These are phyloP conservation scores for Platycheirus albimanus DNA, from an alignment of 2,888 invertebrate species.

Conservation along the genomic window DNA sequence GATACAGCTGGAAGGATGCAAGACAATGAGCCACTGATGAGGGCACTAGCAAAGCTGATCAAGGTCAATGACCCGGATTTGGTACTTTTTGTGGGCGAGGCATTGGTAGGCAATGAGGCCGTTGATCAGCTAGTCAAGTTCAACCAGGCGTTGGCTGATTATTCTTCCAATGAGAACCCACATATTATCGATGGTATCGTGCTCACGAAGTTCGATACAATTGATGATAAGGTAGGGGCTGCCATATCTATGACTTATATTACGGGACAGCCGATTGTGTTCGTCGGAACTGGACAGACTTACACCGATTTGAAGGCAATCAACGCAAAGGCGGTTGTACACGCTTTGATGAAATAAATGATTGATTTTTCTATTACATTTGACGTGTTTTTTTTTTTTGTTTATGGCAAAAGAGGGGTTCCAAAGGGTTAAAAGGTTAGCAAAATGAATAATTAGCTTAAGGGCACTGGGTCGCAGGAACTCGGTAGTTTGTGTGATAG, in stretches of 20 bases:
- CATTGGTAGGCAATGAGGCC: slow-evolving; percentile 99
- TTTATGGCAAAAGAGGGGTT: no score
- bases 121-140: slow-evolving; percentile 99
- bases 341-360: slow-evolving; percentile 95
- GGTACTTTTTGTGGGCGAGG: slow-evolving; percentile 99
- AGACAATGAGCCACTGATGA: slow-evolving; percentile 99
- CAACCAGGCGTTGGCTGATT: slow-evolving; percentile 98
- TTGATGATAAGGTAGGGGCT: slow-evolving; percentile 99
- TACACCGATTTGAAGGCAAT: slow-evolving; percentile 98
- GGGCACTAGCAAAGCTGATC: slow-evolving; percentile 98
- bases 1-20: slow-evolving; percentile 99
- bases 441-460: no score
- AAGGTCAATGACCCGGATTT: slow-evolving; percentile 98
- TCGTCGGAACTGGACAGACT: slow-evolving; percentile 99
- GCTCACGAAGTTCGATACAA: slow-evolving; percentile 99
- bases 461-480: no score
- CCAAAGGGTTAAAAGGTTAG: no score
- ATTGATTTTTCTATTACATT: slow-evolving; percentile 27
- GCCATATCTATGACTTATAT: slow-evolving; percentile 99
- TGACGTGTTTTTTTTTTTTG: slow-evolving; percentile 2
- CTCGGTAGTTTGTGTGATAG: no score
- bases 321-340: slow-evolving; percentile 97
- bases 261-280: slow-evolving; percentile 98
- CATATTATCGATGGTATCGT: slow-evolving; percentile 99
- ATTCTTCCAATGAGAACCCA: slow-evolving; percentile 89